Evolutionary conservation across 2,797 vertebrate species (phyloP).

Genomic region (Mormyrops boulengeri): DNA sequence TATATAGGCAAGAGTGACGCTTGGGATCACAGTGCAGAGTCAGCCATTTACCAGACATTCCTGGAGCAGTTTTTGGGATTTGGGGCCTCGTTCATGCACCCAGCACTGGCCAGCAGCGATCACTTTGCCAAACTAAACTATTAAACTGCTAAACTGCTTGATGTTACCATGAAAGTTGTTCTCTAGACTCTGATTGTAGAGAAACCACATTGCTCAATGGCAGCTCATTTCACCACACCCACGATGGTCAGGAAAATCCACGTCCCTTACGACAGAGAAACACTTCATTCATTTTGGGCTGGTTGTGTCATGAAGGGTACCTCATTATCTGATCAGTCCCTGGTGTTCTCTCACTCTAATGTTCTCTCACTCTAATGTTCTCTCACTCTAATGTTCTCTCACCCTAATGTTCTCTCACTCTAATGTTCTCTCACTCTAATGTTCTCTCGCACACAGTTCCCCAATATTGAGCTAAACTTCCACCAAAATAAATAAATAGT

Average conservation of each 20-base stretch:
- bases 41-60: background rate
- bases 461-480: background rate
- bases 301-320: background rate
- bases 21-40: background rate
- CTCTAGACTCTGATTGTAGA: background rate
- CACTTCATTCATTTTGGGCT: background rate
- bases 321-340: background rate
- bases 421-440: background rate
- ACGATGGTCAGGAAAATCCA: background rate
- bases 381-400: background rate
- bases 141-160: background rate
- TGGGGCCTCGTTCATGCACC: background rate
- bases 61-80: background rate
- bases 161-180: background rate
- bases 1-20: background rate
- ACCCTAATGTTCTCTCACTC: background rate
- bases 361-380: background rate
- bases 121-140: background rate
- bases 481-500: background rate
- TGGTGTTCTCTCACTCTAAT: background rate
- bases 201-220: background rate
- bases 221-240: background rate
- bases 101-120: background rate
- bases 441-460: background rate
- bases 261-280: background rate